Percentiles rank a stretch among this genome's conserved stretches.
phyloP scores from a whole-genome alignment of 2,113 vertebrate species.

The Cynoglossus semilaevis region DNA sequence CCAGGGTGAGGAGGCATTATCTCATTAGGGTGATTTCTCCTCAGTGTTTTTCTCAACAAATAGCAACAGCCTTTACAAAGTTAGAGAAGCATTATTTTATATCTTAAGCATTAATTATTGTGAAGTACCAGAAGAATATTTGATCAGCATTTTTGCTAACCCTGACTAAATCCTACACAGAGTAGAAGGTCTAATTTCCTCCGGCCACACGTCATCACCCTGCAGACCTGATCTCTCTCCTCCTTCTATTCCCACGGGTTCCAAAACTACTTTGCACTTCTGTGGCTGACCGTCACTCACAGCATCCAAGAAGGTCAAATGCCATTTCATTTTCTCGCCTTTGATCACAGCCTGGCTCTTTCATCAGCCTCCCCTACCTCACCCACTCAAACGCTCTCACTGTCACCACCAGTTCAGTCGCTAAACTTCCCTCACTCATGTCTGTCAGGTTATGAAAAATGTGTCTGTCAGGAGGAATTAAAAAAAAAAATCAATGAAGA shows the following conservation, averaged over 20 bases:
- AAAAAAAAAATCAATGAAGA: constrained; percentile 19
- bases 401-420: constrained; percentile 1
- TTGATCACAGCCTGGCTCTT: constrained; percentile 58
- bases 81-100: constrained; percentile 41
- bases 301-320: constrained; percentile 65
- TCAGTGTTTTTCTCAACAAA: constrained; percentile 28
- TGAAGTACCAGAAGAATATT: constrained; percentile 11
- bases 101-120: constrained; percentile 34
- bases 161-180: not conserved
- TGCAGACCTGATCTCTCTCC: constrained; percentile 27
- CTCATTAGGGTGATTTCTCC: constrained; percentile 45
- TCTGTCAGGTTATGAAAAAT: constrained; percentile 24
- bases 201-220: constrained; percentile 8
- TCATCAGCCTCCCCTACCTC: constrained; percentile 50
- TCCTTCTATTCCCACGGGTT: constrained; percentile 43
- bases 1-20: constrained; percentile 25
- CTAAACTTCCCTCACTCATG: constrained; percentile 18
- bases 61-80: constrained; percentile 26
- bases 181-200: not conserved
- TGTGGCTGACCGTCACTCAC: constrained; percentile 38
- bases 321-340: constrained; percentile 69
- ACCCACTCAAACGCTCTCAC: not conserved
- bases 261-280: constrained; percentile 63
- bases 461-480: constrained; percentile 16
- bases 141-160: constrained; percentile 2